Evolutionary conservation across 2,888 invertebrate genomes (phyloP), one percentile per base, ranked within the genome.

Genomic region (Apantesis nais): DNA sequence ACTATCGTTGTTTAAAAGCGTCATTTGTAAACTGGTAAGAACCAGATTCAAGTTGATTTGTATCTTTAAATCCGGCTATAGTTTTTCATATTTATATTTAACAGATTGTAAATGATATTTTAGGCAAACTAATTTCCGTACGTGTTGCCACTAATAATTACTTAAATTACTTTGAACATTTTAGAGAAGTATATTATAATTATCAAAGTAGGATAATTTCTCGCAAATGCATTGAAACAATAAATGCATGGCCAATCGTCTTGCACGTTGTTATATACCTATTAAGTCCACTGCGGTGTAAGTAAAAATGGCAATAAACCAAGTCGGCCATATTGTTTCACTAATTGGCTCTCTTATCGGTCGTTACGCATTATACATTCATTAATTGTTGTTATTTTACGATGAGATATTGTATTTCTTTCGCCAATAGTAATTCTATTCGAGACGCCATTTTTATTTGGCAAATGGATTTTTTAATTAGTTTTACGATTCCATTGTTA

Each of bases 311-410:
- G 86, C 80, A 78, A 84, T 89, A 87, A 89, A 83, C 77, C 74
- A 71, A 72, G 68, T 78, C 83, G 67, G 88, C 86, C 88, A 87
- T 88, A 87, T 87, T 89, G 87, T 87, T 87, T 88, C 82, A 84
- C 91, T 93, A 94, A 93, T 94, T 93, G 91, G 89, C 87, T 80
- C 83, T 76, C 88, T 91, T 93, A 92, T 93, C 92, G 89, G 79
- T 78, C 84, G 88, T 88, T 87, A 87, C 89, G 88, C 89, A 85
- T 90, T 90, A 89, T 88, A 88, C 86, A 86, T 89, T 86, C 90
- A 91, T 90, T 92, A 91, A 91, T 91, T 89, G 85, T 89, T 88
- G 83, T 84, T 84, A 85, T 87, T 91, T 92, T 90, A 92, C 85
- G 88, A 88, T 86, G 85, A 87, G 77, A 88, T 88, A 90, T 91